phyloP scores from a whole-genome alignment of 2,888 invertebrate genomes.

The Drosophila meridionalis region DNA sequence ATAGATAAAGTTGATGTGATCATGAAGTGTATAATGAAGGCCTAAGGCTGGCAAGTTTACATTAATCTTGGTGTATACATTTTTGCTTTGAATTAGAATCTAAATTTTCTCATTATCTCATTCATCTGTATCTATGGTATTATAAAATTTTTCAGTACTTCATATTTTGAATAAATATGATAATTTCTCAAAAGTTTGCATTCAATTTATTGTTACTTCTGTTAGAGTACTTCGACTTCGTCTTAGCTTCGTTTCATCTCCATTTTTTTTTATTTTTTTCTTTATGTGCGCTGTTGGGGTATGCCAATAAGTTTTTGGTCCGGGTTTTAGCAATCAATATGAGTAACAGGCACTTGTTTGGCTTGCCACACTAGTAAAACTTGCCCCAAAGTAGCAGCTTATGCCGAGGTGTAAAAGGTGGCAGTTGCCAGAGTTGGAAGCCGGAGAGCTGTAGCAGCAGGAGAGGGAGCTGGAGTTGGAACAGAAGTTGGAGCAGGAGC shows the following conservation, averaged over 20 bases:
- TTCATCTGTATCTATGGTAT: too few relatives aligned
- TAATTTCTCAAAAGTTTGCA: not conserved
- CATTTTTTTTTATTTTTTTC: not conserved
- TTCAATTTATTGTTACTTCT: not conserved
- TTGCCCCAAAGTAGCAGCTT: constrained; percentile 70
- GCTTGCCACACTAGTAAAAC: constrained; percentile 61
- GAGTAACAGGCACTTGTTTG: constrained; percentile 69
- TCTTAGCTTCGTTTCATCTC: not conserved
- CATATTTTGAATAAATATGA: not conserved
- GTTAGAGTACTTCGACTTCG: constrained; percentile 6
- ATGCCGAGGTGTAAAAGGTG: constrained; percentile 35
- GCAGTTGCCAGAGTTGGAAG: constrained; percentile 7
- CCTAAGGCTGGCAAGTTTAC: too few relatives aligned
- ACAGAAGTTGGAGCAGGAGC: constrained; percentile 8
- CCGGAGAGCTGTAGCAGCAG: not conserved
- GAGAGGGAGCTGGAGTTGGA: not conserved
- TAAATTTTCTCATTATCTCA: too few relatives aligned
- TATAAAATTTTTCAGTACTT: not conserved
- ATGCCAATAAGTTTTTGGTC: constrained; percentile 43
- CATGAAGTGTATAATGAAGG: too few relatives aligned
- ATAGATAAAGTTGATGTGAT: too few relatives aligned
- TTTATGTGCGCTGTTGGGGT: constrained; percentile 13
- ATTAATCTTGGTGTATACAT: too few relatives aligned
- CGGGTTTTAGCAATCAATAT: constrained; percentile 67
- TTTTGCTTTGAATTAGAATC: too few relatives aligned